Percentiles rank a stretch among this genome's conserved stretches.
Evolutionary conservation across 2,113 vertebrate genomes (phyloP).

Genomic region (Chascanopsetta lugubris): DNA sequence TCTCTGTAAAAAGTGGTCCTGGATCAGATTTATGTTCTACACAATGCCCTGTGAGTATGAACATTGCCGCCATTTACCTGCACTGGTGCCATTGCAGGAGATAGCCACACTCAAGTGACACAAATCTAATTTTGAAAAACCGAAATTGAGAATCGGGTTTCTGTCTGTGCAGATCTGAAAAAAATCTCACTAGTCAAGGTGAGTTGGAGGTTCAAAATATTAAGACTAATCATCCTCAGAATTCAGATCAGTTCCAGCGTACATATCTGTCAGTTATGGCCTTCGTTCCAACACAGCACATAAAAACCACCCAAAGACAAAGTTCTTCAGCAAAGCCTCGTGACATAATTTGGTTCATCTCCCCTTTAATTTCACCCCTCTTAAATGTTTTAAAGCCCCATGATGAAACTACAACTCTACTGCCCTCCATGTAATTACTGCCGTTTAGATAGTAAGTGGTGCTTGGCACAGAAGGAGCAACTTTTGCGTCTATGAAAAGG

Average conservation of each 20-base stretch:
- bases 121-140: too few species aligned
- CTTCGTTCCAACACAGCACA: background rate
- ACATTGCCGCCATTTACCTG: too few species aligned
- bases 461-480: background rate
- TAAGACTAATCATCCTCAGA: too few species aligned
- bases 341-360: slow-evolving; percentile 12
- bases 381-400: slow-evolving; percentile 23
- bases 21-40: too few species aligned
- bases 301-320: background rate
- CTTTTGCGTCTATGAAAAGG: background rate
- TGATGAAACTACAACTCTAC: slow-evolving; percentile 13
- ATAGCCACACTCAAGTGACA: too few species aligned
- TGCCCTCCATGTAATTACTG: background rate
- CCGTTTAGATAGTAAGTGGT: background rate
- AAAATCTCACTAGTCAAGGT: too few species aligned
- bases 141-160: too few species aligned
- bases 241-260: background rate
- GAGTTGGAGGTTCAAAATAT: too few species aligned
- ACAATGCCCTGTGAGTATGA: too few species aligned
- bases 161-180: too few species aligned
- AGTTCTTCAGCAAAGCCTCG: background rate
- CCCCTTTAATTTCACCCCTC: slow-evolving; percentile 5
- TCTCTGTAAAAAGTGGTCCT: too few species aligned
- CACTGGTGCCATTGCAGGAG: too few species aligned
- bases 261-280: background rate